Evolutionary conservation across 2,113 vertebrate genomes (phyloP), one percentile per base, ranked within the genome.

Genomic region (Aldabrachelys gigantea): DNA sequence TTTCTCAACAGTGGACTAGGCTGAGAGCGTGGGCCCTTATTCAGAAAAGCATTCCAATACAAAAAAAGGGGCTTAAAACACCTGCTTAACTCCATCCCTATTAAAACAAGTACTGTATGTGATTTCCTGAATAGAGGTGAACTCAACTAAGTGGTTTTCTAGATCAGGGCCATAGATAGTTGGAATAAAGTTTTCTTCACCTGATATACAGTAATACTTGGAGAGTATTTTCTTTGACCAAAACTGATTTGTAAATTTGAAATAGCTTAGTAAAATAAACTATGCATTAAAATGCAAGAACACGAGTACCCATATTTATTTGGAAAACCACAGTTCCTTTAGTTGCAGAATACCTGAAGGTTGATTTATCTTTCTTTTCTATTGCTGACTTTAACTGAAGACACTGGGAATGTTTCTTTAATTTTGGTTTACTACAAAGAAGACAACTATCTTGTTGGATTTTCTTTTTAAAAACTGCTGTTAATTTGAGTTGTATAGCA

Each of bases 131-230:
- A 44, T 11, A 87, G 12, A 19, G 80, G 11, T 41, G 38, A 41
- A 75, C 22, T 75, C 6, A 82, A 17, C 21, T 44, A 44, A 82
- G 54, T 29, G 0, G 31, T 47, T 49, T 78, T 25, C 47, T 25
- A 82, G 49, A 19, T 90, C 59, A 75, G 29, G 49, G 56, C 69
- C 2, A 17, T 1, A 91, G 6, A 69, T 84, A 5, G 6, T 47
- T 9, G 10, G 49, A 75, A 4, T 38, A 91, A 78, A 3, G 3
- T 1, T 0, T 81, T 3, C 16, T 12, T 10, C 72, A 1, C 10
- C 50, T 91, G 44, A 47, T 41, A 54, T n/a, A 4, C 85, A 56
- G 78, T 89, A 12, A 1, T 85, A 21, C 38, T 83, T 25, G 56
- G 31, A 69, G 65, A 82, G 38, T 22, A 16, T 16, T 1, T 22